phyloP scores from a whole-genome alignment of 2,113 vertebrate species.

The Dipodomys ordii region DNA sequence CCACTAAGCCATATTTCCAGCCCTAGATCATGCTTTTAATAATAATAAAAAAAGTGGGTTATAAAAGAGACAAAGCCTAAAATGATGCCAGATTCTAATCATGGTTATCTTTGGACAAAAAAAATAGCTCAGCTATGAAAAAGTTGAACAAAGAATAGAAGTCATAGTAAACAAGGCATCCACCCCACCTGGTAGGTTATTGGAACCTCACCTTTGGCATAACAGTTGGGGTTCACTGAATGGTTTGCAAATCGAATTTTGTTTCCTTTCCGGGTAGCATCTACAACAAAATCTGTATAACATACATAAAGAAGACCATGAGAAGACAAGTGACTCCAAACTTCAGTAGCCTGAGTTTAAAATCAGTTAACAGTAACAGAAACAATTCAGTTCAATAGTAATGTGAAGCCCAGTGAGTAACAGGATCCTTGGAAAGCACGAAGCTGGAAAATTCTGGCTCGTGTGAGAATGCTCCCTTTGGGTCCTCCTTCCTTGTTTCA shows the following conservation, averaged over 20 bases:
- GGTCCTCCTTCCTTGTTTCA: background rate
- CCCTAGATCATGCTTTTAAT: too few relatives aligned
- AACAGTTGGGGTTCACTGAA: constrained; percentile 99
- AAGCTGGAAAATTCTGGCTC: background rate
- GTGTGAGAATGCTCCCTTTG: background rate
- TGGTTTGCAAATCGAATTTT: constrained; percentile 99
- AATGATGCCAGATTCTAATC: constrained; percentile 5
- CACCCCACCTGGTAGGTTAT: background rate
- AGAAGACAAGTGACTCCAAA: background rate
- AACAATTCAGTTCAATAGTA: background rate
- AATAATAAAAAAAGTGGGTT: background rate
- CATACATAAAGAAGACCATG: constrained; percentile 36
- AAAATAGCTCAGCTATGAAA: background rate
- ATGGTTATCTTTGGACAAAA: constrained; percentile 23
- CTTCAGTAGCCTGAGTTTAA: constrained; percentile 19
- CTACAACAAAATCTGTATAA: constrained; percentile 96
- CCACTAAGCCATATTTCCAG: too few relatives aligned
- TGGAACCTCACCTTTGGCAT: constrained; percentile 95
- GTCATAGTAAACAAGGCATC: background rate
- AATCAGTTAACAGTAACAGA: constrained; percentile 17
- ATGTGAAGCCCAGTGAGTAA: background rate
- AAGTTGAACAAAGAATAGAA: background rate
- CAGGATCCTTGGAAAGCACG: background rate
- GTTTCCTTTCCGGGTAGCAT: constrained; percentile 98
- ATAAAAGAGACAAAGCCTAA: background rate